Conservation (phyloP, 2,888 invertebrate species). For the Rosalia funebris region DNA sequence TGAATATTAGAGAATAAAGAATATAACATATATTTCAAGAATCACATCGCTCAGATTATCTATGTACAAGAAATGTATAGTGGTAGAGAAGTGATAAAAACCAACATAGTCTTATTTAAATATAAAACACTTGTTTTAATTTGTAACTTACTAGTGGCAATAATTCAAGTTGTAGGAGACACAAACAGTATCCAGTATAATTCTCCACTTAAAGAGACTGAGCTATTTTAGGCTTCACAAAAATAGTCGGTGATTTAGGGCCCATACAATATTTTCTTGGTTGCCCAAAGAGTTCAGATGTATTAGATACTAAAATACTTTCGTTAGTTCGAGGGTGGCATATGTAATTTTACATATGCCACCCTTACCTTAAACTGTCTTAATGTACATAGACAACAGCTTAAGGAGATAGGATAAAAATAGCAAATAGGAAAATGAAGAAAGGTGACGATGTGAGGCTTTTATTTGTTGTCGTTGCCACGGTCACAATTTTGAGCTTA, state of each 20-base stretch:
- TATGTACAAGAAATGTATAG: no score
- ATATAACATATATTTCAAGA: no score
- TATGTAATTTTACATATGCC: slow-evolving; percentile 18
- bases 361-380: no score
- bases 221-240: slow-evolving; percentile 23
- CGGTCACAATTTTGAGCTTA: no score
- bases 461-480: no score
- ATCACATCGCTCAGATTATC: no score
- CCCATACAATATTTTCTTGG: slow-evolving; percentile 41
- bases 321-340: slow-evolving; percentile 17
- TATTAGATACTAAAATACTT: slow-evolving; percentile 19
- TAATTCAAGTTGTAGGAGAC: not conserved
- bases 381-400: not conserved
- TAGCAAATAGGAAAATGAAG: no score
- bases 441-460: no score
- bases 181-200: not conserved
- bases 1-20: no score
- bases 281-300: slow-evolving; percentile 31
- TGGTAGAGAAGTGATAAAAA: no score
- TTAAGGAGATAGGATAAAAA: no score
- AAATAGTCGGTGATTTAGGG: slow-evolving; percentile 41
- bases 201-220: not conserved
- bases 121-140: not conserved
- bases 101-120: no score
- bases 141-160: not conserved